A percentile compares a stretch with the other conserved stretches of the same genome.
Evolutionary conservation across 30 jellyfish, hydroid and myxozoan species (phyloP).

Genomic region (Aurelia coerulea): DNA sequence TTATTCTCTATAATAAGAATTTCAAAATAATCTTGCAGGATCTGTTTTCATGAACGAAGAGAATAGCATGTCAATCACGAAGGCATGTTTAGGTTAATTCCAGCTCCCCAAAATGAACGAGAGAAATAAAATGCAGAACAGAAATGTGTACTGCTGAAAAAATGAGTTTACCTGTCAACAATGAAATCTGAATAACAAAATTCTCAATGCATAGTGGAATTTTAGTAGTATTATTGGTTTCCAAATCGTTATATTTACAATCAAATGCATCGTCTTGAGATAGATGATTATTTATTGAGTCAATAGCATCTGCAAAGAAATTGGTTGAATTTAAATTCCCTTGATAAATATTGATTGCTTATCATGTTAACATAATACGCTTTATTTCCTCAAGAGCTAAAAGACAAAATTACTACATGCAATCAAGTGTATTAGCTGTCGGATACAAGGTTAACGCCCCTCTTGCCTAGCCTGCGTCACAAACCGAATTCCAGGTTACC

Average conservation of each 20-base stretch:
- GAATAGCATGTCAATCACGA: too few species aligned
- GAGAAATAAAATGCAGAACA: not conserved
- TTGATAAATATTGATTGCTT: not conserved
- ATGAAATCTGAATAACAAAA: slow-evolving; percentile 56
- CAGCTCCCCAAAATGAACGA: not conserved
- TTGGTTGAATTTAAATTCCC: not conserved
- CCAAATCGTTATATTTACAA: slow-evolving; percentile 31
- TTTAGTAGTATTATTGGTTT: slow-evolving; percentile 11
- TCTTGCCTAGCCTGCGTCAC: too few species aligned
- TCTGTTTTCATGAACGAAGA: too few species aligned
- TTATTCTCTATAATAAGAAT: too few species aligned
- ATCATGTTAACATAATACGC: too few species aligned
- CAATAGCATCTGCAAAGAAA: slow-evolving; percentile 60
- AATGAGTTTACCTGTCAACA: slow-evolving; percentile 70
- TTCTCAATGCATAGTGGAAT: slow-evolving; percentile 84
- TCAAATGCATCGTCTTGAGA: slow-evolving; percentile 49
- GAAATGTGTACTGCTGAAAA: not conserved
- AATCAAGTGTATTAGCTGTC: too few species aligned
- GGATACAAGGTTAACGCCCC: too few species aligned
- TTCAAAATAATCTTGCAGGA: too few species aligned
- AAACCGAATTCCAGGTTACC: too few species aligned
- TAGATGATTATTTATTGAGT: slow-evolving; percentile 38
- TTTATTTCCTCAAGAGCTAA: too few species aligned
- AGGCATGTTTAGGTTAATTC: too few species aligned
- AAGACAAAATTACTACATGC: too few species aligned